Evolutionary conservation across 2,888 invertebrate genomes (phyloP).

Genomic region (Alloplasta piceator): DNA sequence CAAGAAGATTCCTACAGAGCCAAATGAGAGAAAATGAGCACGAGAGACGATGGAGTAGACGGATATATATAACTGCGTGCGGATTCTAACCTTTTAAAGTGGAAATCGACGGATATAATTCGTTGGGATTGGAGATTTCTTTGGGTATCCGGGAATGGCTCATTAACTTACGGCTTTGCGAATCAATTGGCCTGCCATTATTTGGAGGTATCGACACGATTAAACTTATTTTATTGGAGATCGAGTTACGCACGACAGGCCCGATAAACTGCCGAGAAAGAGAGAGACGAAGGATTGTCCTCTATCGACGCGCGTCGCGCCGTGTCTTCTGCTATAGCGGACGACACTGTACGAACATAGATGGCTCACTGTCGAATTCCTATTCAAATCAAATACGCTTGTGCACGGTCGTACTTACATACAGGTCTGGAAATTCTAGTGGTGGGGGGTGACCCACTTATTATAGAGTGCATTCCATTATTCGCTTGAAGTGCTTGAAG

Average conservation of each 20-base stretch:
- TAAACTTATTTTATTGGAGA: conserved; percentile 67
- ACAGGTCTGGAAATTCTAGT: too few species aligned
- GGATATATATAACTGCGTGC: conserved; percentile 65
- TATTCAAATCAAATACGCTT: conserved; percentile 38
- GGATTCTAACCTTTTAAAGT: conserved; percentile 76
- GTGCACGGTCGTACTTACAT: background rate
- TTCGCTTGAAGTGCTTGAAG: too few species aligned
- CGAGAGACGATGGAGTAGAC: conserved; percentile 65
- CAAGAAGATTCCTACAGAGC: conserved; percentile 27
- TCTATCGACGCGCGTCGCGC: conserved; percentile 71
- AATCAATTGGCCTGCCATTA: conserved; percentile 82
- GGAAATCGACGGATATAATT: conserved; percentile 48
- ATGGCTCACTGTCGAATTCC: conserved; percentile 62
- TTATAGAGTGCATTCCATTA: too few species aligned
- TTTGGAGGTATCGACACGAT: conserved; percentile 67
- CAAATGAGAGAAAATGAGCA: conserved; percentile 43
- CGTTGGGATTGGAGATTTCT: conserved; percentile 55
- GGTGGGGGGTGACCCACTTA: too few species aligned
- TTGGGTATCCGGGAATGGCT: conserved; percentile 33
- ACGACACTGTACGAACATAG: conserved; percentile 67
- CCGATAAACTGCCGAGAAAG: conserved; percentile 69
- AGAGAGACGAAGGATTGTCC: conserved; percentile 65
- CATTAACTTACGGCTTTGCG: conserved; percentile 79
- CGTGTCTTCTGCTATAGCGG: conserved; percentile 78
- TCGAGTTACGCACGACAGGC: conserved; percentile 75